Percentiles rank a stretch among this genome's conserved stretches.
Evolutionary conservation across 2,113 vertebrate species (phyloP).

Genomic region (Eurystomus gularis): DNA sequence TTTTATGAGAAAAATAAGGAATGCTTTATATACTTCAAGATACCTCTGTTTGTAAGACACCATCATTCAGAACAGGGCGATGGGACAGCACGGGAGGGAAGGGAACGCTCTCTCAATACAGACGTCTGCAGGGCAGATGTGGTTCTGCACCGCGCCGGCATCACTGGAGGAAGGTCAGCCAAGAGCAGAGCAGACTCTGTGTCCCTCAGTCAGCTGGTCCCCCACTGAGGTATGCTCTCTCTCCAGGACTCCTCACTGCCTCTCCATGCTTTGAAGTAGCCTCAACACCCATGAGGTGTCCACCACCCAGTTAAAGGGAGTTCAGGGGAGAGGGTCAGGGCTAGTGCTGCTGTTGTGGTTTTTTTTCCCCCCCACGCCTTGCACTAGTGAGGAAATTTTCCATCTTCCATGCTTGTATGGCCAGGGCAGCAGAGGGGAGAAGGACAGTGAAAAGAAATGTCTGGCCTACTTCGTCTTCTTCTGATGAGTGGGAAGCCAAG

Average conservation of each 20-base stretch:
- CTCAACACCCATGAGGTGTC: not conserved
- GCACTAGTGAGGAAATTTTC: not conserved
- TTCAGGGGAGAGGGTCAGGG: accelerated
- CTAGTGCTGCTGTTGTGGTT: not conserved
- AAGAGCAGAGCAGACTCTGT: not conserved
- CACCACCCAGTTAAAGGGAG: not conserved
- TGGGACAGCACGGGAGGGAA: not conserved
- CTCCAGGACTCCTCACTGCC: not conserved
- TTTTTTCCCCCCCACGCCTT: not conserved
- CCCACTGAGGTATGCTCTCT: not conserved
- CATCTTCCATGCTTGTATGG: not conserved
- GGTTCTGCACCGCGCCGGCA: not conserved
- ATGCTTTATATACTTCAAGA: constrained; percentile 64
- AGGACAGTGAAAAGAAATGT: not conserved
- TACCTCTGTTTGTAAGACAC: constrained; percentile 36
- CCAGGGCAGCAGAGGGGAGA: not conserved
- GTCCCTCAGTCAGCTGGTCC: not conserved
- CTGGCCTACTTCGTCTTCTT: not conserved
- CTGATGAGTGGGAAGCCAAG: not conserved
- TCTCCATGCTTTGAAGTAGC: not conserved
- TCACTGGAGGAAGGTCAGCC: not conserved
- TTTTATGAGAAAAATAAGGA: constrained; percentile 68
- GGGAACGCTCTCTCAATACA: not conserved
- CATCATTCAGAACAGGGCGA: constrained; percentile 19
- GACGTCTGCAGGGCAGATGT: not conserved